Evolutionary conservation across 2,797 vertebrate species (phyloP).

Genomic region (Crenuchus spilurus): DNA sequence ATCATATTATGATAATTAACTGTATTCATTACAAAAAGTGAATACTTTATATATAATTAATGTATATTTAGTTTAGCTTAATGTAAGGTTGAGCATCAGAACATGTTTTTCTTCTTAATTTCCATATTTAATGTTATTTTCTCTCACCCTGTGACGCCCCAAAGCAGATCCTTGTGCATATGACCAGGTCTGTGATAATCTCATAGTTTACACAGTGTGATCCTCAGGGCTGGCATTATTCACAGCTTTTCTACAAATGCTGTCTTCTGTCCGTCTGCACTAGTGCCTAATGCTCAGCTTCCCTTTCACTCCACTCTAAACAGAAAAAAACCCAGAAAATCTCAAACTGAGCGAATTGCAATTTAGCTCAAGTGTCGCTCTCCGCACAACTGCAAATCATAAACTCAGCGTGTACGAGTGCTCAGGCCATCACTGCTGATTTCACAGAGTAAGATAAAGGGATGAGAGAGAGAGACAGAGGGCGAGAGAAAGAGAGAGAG

Average conservation of each 20-base stretch:
- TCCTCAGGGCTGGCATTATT: not conserved
- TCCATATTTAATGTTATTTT: not conserved
- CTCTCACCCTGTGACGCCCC: not conserved
- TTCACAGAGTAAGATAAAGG: slow-evolving; percentile 65
- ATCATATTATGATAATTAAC: too few species aligned
- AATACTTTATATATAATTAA: too few species aligned
- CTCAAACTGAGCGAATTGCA: slow-evolving; percentile 72
- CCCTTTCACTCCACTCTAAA: slow-evolving; percentile 59
- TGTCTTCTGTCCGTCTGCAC: not conserved
- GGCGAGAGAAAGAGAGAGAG: slow-evolving; percentile 23
- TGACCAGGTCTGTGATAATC: not conserved
- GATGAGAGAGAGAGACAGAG: slow-evolving; percentile 35
- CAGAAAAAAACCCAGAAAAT: not conserved
- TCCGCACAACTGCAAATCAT: slow-evolving; percentile 75
- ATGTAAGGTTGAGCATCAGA: too few species aligned
- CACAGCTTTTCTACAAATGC: slow-evolving; percentile 6
- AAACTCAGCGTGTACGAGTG: slow-evolving; percentile 73
- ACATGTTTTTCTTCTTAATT: too few species aligned
- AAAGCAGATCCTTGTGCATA: not conserved
- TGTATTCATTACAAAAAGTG: too few species aligned
- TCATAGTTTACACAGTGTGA: not conserved
- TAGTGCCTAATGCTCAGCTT: slow-evolving; percentile 16
- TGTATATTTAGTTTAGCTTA: too few species aligned
- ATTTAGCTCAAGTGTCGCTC: slow-evolving; percentile 68
- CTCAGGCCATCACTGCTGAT: slow-evolving; percentile 62